phyloP scores from a whole-genome alignment of 2,113 vertebrate genomes.

The Grallaria varia region DNA sequence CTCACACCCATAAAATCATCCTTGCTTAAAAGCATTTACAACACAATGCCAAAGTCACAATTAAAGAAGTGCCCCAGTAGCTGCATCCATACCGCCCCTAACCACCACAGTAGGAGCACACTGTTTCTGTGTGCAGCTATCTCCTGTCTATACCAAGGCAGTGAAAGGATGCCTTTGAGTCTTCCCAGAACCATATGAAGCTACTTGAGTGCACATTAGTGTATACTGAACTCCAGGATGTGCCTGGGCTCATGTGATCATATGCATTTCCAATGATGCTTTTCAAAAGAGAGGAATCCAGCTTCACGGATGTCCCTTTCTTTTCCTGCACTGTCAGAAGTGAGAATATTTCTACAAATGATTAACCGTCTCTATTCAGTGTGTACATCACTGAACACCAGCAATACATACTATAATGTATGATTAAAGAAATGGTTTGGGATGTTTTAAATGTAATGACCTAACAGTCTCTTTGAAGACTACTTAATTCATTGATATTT shows the following conservation, averaged over 20 bases:
- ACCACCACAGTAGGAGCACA: fast-evolving
- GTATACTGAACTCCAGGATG: neutral
- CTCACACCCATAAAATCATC: neutral
- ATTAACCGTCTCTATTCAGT: neutral
- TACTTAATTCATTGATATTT: neutral
- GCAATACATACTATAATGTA: neutral
- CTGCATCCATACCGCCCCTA: fast-evolving
- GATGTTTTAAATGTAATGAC: neutral
- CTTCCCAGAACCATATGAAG: neutral
- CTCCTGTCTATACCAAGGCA: neutral
- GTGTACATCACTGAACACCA: neutral
- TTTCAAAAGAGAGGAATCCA: neutral
- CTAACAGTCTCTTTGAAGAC: neutral
- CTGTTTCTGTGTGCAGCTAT: neutral
- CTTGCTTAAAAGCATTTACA: neutral
- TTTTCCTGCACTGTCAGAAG: neutral
- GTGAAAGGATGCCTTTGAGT: neutral
- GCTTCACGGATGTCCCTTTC: neutral
- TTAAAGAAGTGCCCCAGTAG: neutral
- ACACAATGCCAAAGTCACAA: neutral
- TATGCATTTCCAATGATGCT: fast-evolving
- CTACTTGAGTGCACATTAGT: neutral
- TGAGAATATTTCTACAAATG: neutral
- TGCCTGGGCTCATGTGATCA: neutral
- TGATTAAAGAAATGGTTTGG: neutral